Evolutionary conservation across 2,888 invertebrate species (phyloP).

Genomic region (Luperina testacea): DNA sequence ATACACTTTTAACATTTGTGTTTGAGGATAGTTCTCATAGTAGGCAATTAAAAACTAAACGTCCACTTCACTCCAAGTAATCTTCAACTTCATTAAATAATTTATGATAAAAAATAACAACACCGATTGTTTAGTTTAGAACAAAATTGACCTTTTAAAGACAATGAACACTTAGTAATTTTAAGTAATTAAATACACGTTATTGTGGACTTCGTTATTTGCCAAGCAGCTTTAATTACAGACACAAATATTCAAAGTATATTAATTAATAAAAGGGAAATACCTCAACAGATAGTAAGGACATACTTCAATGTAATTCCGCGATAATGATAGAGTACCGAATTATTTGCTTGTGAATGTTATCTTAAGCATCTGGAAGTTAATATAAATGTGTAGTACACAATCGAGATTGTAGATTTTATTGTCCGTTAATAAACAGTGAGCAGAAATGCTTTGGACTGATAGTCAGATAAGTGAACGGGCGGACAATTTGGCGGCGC

Average conservation of each 20-base stretch:
- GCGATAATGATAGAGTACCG: conserved; percentile 62
- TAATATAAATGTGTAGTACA: conserved; percentile 70
- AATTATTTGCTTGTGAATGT: conserved; percentile 74
- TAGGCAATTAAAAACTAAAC: neutral
- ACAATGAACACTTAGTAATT: conserved; percentile 27
- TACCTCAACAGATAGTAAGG: conserved; percentile 8
- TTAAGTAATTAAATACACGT: conserved; percentile 16
- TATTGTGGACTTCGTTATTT: conserved; percentile 19
- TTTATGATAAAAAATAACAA: neutral
- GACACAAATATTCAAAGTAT: conserved; percentile 14
- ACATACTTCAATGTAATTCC: conserved; percentile 57
- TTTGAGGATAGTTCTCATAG: conserved; percentile 3
- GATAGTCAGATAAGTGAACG: conserved; percentile 76
- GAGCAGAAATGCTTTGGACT: conserved; percentile 69
- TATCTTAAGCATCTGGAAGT: conserved; percentile 73
- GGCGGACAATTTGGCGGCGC: conserved; percentile 62
- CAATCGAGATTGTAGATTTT: conserved; percentile 78
- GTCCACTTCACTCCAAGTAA: conserved; percentile 26
- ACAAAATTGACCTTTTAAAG: conserved; percentile 25
- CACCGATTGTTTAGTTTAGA: conserved; percentile 8
- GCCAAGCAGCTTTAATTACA: conserved; percentile 19
- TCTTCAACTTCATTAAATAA: neutral
- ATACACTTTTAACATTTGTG: neutral
- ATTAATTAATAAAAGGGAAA: conserved; percentile 21
- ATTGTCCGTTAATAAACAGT: conserved; percentile 77